Evolutionary conservation across 2,797 vertebrate species (phyloP), one percentile per base, ranked within the genome.

Genomic region (Pseudochirops cupreus): DNA sequence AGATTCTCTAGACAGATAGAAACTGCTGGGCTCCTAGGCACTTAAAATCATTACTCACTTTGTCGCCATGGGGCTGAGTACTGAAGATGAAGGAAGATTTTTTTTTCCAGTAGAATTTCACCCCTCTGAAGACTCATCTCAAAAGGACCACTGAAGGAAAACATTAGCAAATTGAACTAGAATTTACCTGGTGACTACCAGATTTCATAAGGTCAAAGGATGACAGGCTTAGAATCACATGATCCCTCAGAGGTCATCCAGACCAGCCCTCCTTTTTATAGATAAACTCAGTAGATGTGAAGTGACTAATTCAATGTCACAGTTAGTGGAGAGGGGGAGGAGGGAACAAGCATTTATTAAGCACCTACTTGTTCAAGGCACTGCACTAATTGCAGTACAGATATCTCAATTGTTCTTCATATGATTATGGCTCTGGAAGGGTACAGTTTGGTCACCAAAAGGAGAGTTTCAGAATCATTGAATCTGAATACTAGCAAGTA

Each of bases 11-110:
- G 82, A 31, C 89, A 92, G 50, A 56, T 93, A 90, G 29, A 91
- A 94, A 89, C 50, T 82, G 2, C 29, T 92, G 13, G n/a, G 26
- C 31, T 58, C 54, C 67, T 28, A 18, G 24, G 9, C 9, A 50
- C 21, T 26, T 46, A 26, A 87, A 87, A 50, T 21, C 74, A 87
- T 87, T 87, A 24, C 39, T 87, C 74, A 87, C 39, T 9, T 50
- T 46, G 74, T 92, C 89, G 53, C 14, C 29, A 54, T 93, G 92
- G 95, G 56, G 57, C 33, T 93, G 33, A 96, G 58, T 92, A 94
- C 0, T 33, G 52, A 14, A 18, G 33, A 28, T 56, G 93, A 87
- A 74, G 28, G 59, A 94, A 54, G 26, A 87, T 92, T 28, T 7
- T 59, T 92, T 89, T 67, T 82, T 74, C 50, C 29, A 52, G 91